Evolutionary conservation across 1,140 invertebrate species (phyloP).

Genomic region (Pseudoatta argentina): DNA sequence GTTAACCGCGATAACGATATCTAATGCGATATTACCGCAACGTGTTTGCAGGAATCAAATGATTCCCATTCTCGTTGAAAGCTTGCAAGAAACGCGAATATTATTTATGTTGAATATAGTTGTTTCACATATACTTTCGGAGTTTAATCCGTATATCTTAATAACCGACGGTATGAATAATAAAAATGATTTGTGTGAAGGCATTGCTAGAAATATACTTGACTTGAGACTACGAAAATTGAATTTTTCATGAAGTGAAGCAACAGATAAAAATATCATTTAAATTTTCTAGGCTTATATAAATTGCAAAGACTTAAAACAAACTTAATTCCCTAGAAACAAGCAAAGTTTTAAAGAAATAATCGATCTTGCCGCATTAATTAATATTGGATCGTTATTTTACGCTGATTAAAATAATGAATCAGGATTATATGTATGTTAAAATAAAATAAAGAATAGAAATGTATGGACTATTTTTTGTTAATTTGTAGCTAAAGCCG

Average conservation of each 20-base stretch:
- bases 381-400: neutral
- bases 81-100: neutral
- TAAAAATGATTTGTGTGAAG: neutral
- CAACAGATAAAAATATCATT: neutral
- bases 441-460: neutral
- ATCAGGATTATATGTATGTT: neutral
- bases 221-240: neutral
- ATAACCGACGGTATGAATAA: neutral
- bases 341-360: neutral
- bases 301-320: neutral
- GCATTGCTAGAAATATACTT: neutral
- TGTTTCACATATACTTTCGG: neutral
- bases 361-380: neutral
- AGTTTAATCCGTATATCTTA: neutral
- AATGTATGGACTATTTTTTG: neutral
- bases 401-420: neutral
- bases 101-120: neutral
- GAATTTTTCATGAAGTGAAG: constrained; percentile 3
- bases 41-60: constrained; percentile 31
- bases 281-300: neutral
- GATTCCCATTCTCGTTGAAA: constrained; percentile 20
- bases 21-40: constrained; percentile 22
- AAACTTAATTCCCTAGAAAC: neutral
- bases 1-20: constrained; percentile 38
- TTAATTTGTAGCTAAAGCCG: neutral